A percentile compares a stretch with the other conserved stretches of the same genome.
Conservation (phyloP, 1,140 invertebrate genomes). For the Drosophila busckii region DNA sequence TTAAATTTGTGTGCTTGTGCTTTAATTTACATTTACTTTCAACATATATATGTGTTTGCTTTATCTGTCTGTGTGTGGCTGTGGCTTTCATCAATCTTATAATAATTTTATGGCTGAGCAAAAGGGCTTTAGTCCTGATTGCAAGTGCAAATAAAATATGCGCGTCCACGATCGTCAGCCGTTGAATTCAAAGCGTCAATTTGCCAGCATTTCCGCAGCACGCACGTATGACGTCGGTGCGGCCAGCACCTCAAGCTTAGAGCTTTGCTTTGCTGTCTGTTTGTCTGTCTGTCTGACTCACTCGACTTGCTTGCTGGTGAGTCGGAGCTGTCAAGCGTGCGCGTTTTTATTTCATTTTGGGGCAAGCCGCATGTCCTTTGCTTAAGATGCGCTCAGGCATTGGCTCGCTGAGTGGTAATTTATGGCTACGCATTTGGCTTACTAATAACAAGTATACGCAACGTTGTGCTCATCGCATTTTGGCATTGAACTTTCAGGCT, state of each 20-base stretch:
- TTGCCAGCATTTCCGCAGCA: slow-evolving; percentile 60
- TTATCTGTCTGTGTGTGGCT: neutral
- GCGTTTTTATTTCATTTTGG: slow-evolving; percentile 61
- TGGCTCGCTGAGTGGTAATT: slow-evolving; percentile 62
- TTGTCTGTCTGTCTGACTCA: no score
- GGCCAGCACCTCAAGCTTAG: slow-evolving; percentile 15
- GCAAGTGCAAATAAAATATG: slow-evolving; percentile 68
- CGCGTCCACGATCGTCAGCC: slow-evolving; percentile 50
- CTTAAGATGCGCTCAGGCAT: slow-evolving; percentile 57
- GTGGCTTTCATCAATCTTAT: slow-evolving; percentile 26
- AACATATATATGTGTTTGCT: slow-evolving; percentile 13
- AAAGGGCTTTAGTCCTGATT: slow-evolving; percentile 46
- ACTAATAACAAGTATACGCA: slow-evolving; percentile 51
- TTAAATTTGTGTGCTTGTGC: neutral
- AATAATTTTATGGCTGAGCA: slow-evolving; percentile 45
- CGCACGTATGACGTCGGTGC: slow-evolving; percentile 46
- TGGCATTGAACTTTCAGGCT: no score
- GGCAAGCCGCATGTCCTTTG: slow-evolving; percentile 24
- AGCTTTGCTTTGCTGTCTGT: no score
- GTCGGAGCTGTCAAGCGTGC: slow-evolving; percentile 32
- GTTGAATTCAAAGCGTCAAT: slow-evolving; percentile 67
- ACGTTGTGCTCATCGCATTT: slow-evolving; percentile 12
- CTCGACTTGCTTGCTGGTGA: slow-evolving; percentile 8
- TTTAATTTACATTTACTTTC: slow-evolving; percentile 25
- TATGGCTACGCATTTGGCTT: slow-evolving; percentile 74